Base-by-base conservation (phyloP, 2,888 invertebrate genomes). In the Endomychus coccineus region DNA sequence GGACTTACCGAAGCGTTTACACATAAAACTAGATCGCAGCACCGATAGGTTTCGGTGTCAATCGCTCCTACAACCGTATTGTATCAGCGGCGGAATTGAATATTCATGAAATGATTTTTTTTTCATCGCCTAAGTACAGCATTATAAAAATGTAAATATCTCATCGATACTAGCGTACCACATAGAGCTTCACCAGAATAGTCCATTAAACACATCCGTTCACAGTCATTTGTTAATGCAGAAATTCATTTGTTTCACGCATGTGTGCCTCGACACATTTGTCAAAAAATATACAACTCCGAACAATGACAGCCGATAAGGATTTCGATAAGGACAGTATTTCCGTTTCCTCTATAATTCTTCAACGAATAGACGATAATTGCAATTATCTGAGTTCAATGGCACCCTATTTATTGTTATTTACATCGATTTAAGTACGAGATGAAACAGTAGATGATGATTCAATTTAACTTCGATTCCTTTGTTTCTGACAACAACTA, bases 161-260 rank as follows among this genome's bases (percentile, higher is more conserved):
- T 44, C 51, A 46, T 50, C 50, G 46, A 44, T 44, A 44, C 36
- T n/a, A n/a, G n/a, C n/a, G n/a, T n/a, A n/a, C 42, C 43, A 32
- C 28, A 49, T 40, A 16, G 30, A 27, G n/a, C 32, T 43, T 45
- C 53, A 55, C 51, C 49, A 54, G 52, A 52, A 54, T 55, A 55
- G 51, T 55, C 60, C 61, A 62, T 61, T 59, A 60, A 56, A 55
- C 50, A 56, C 59, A 61, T 61, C 59, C 58, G 56, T 54, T 55
- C 54, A 51, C 58, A 58, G 49, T 55, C 58, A 59, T 59, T 61
- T 57, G 61, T 61, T 59, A 59, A 59, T 60, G 59, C 58, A 55
- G 58, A 59, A 59, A 54, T 54, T 59, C 58, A 55, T 58, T 61
- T 56, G 56, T 58, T 61, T 59, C 58, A 61, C 57, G 60, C 58